Percentiles rank a stretch among this genome's conserved stretches.
phyloP scores from a whole-genome alignment of 2,888 invertebrate species.

The Apamea sordens region DNA sequence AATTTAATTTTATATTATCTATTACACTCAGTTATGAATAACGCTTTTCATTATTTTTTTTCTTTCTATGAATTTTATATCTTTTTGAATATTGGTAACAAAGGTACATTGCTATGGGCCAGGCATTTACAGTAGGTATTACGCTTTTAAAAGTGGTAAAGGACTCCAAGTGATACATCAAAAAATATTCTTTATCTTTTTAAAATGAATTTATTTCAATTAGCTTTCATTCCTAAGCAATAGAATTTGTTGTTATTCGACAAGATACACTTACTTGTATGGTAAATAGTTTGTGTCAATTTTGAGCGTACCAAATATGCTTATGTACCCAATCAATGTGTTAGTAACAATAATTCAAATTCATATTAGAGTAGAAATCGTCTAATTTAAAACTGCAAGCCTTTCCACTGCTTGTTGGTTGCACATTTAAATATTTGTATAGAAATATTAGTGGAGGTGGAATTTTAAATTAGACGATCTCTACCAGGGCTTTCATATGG shows the following conservation, averaged over 20 bases:
- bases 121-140: slow-evolving; percentile 38
- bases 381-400: neutral
- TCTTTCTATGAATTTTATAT: slow-evolving; percentile 27
- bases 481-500: slow-evolving; percentile 14
- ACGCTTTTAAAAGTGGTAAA: slow-evolving; percentile 55
- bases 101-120: slow-evolving; percentile 48
- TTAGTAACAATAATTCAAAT: neutral
- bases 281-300: neutral
- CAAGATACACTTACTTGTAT: neutral
- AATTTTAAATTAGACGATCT: neutral
- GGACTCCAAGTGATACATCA: slow-evolving; percentile 60
- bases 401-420: neutral
- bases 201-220: slow-evolving; percentile 50
- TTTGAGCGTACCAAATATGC: neutral
- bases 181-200: slow-evolving; percentile 65
- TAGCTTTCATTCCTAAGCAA: slow-evolving; percentile 36
- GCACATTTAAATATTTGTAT: neutral
- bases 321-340: neutral
- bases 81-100: slow-evolving; percentile 51
- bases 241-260: slow-evolving; percentile 60
- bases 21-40: slow-evolving; percentile 45
- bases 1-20: slow-evolving; percentile 32
- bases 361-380: neutral
- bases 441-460: neutral
- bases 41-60: slow-evolving; percentile 47